A percentile compares a stretch with the other conserved stretches of the same genome.
Evolutionary conservation across 2,888 invertebrate genomes (phyloP).

Genomic region (Trissolcus japonicus): DNA sequence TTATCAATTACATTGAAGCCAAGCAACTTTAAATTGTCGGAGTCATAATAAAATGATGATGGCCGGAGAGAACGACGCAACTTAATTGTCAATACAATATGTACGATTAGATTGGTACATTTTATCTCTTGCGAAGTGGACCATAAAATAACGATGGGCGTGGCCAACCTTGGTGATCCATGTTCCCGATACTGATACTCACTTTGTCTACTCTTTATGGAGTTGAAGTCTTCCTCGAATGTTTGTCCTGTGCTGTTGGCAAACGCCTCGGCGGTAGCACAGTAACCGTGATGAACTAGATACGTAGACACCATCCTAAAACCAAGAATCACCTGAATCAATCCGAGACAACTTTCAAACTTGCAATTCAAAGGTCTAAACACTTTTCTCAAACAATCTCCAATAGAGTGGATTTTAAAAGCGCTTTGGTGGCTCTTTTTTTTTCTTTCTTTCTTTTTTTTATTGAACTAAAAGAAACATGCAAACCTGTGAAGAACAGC

Average conservation of each 20-base stretch:
- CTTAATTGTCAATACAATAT: conserved; percentile 24
- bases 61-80: background rate
- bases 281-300: conserved; percentile 98
- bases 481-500: conserved; percentile 91
- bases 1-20: no score
- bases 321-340: conserved; percentile 53
- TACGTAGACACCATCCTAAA: conserved; percentile 96
- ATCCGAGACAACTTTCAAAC: no score
- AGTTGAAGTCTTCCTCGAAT: conserved; percentile 93
- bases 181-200: conserved; percentile 70
- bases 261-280: conserved; percentile 96
- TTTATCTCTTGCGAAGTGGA: conserved; percentile 35
- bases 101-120: conserved; percentile 21
- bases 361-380: no score
- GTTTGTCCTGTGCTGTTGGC: conserved; percentile 92
- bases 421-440: background rate
- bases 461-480: background rate
- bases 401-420: no score
- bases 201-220: conserved; percentile 98
- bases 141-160: conserved; percentile 36
- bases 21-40: no score
- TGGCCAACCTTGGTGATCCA: conserved; percentile 40
- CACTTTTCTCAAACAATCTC: no score
- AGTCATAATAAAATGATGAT: no score
- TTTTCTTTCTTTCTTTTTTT: background rate